Evolutionary conservation across 1,140 invertebrate species (phyloP), one percentile per base, ranked within the genome.

Genomic region (Listronotus oregonensis): DNA sequence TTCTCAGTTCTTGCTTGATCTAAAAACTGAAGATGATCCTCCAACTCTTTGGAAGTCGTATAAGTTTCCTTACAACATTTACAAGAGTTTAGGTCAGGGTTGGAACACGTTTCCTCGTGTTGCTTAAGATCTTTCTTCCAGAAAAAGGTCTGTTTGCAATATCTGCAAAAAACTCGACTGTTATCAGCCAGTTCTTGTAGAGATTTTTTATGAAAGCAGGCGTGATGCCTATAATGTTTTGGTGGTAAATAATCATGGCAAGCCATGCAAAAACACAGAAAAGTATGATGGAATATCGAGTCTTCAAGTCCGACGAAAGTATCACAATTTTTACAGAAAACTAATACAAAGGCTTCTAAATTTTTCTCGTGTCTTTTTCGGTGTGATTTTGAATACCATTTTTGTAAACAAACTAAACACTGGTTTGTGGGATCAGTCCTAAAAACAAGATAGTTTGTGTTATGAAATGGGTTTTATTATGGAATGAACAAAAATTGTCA

Each of bases 311-410:
- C 11, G 5, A 50, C 21, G 4, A 50, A 50, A 8, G 8, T n/a
- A 21, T 55, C 14, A 21, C 52, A 55, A 7, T 39, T 14, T 55
- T 17, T 55, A 39, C 52, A 55, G 34, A 55, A 55, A 18, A 39
- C 32, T 55, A 7, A 39, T 12, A 55, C 14, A 39, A 55, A 55
- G 1, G 52, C 52, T 37, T 55, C 39, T 6, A 47, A 32, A 43
- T 50, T 50, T 31, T 50, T 50, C 27, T 50, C 17, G 42, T 71
- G 70, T 3, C 44, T 47, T 34, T 69, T 71, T 50, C 66, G 51
- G 43, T 63, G 40, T 11, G 67, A 59, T 57, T 67, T 69, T 0
- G 63, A 66, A 49, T 65, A 46, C 60, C 67, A 69, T 10, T 31
- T 42, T 21, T 67, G 65, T 0, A 50, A 54, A 44, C 68, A 72